Base-by-base conservation (phyloP, 2,888 invertebrate species). In the Thera obeliscata region DNA sequence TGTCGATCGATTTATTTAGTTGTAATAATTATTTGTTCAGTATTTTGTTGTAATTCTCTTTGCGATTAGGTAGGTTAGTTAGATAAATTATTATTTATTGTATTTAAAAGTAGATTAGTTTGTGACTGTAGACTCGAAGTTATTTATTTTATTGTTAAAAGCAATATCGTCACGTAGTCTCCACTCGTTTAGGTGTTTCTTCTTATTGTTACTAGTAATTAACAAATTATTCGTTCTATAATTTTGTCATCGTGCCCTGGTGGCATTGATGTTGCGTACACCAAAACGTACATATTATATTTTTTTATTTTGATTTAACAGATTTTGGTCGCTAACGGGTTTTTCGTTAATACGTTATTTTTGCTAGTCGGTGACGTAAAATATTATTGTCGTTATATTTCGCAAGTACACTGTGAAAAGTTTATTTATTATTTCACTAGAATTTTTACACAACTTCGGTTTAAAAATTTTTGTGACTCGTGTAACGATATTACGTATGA, bases 81-180 rank as follows among this genome's bases (percentile, higher is more conserved):
- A 92, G 89, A 86, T 84, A 89, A 89, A 90, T 87, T 85, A 79
- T 88, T 87, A 91, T 91, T 93, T 92, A 93, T 93, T 52, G 92
- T 91, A 91, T 93, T 91, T 85, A 87, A 83, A 71, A 78, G 83
- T 90, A 91, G 88, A 81, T 77, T 86, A 80, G 81, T 84, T 70
- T 70, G 70, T 70, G 86, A 88, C 84, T 80, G 84, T 85, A 87
- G 86, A 82, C 79, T 82, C 80, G 80, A 84, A 82, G 81, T 86
- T 86, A 89, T 89, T 90, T 90, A 89, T 89, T 90, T 83, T 78
- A 79, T 84, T 69, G 67, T 85, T 82, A 82, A 82, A 85, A 86
- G 82, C 85, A 85, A 84, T 86, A 81, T 83, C 82, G 71, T 85
- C 83, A 83, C 82, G 76, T 85, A 84, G 85, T 83, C 86, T 86